Conservation (phyloP, 30 jellyfish, hydroid and myxozoan genomes). For the Rhopilema esculentum region DNA sequence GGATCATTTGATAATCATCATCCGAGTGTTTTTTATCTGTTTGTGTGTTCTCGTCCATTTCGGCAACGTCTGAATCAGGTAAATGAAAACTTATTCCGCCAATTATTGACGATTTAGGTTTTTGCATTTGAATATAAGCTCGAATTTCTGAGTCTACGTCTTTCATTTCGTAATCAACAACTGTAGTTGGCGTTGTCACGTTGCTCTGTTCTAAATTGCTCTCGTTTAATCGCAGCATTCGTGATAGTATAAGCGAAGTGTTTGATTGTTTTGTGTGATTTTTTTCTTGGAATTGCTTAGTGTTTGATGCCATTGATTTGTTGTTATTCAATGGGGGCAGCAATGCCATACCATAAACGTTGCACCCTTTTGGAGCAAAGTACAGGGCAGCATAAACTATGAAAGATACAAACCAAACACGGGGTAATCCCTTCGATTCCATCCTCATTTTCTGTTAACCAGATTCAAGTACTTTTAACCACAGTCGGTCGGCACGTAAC, state of each 20-base stretch:
- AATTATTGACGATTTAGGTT: background rate
- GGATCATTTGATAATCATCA: conserved; percentile 4
- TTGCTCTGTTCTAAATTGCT: too few species aligned
- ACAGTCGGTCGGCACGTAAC: conserved; percentile 50
- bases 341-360: conserved; percentile 16
- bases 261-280: background rate
- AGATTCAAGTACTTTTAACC: conserved; percentile 74
- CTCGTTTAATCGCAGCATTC: too few species aligned
- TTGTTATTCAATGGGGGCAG: background rate
- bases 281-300: background rate
- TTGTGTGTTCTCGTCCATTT: background rate
- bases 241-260: background rate
- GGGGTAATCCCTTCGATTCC: conserved; percentile 66
- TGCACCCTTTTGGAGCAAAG: background rate
- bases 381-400: conserved; percentile 21
- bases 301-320: background rate
- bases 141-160: background rate
- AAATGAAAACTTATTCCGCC: background rate
- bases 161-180: background rate
- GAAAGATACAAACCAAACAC: conserved; percentile 36
- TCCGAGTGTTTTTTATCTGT: background rate
- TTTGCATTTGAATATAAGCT: background rate
- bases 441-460: conserved; percentile 74
- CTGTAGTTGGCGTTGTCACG: background rate
- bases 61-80: background rate